Conservation (phyloP, 1,140 invertebrate genomes). For the Drosophila rufa region DNA sequence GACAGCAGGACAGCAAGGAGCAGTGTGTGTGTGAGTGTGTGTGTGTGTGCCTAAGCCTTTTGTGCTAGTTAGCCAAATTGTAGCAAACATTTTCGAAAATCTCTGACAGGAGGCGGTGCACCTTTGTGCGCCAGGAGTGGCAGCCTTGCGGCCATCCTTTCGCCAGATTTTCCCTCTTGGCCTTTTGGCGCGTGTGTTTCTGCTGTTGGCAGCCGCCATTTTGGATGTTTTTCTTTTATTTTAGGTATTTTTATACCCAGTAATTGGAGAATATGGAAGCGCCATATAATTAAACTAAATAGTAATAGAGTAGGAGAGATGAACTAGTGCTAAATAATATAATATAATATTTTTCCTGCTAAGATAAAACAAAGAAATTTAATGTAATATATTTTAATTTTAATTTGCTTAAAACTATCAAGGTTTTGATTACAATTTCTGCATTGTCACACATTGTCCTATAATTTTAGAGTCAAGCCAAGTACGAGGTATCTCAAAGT, state of each 20-base stretch:
- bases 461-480: too few relatives aligned
- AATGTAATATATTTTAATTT: too few relatives aligned
- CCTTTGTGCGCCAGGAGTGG: slow-evolving; percentile 49
- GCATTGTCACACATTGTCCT: neutral
- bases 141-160: slow-evolving; percentile 36
- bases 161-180: neutral
- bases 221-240: slow-evolving; percentile 22
- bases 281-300: neutral
- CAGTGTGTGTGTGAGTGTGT: neutral
- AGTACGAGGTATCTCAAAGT: neutral
- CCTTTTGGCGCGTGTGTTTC: slow-evolving; percentile 26
- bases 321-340: neutral
- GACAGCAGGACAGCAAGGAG: too few relatives aligned
- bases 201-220: slow-evolving; percentile 53
- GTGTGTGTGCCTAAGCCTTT: slow-evolving; percentile 61
- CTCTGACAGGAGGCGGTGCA: slow-evolving; percentile 48
- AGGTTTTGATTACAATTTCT: neutral
- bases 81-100: slow-evolving; percentile 48
- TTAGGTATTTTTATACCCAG: slow-evolving; percentile 13
- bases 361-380: too few relatives aligned
- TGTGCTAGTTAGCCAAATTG: slow-evolving; percentile 67
- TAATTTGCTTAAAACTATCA: neutral
- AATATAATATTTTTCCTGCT: neutral
- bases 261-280: neutral
- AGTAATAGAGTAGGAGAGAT: neutral